These are phyloP conservation scores for Gasterosteus aculeatus DNA, from an alignment of 2,113 vertebrate genomes.

Conservation along the genomic window DNA sequence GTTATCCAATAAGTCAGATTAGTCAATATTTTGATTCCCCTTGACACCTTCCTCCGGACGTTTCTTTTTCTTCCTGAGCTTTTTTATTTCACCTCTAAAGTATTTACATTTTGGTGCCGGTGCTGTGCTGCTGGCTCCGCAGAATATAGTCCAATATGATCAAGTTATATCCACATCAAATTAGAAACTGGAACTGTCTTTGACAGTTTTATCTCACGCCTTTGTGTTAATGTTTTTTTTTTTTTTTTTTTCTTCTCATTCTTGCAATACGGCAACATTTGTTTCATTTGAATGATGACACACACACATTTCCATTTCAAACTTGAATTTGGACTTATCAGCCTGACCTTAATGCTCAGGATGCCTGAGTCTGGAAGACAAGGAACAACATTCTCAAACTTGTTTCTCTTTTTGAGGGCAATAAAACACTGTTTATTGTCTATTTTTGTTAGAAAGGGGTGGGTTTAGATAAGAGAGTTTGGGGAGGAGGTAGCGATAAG, in stretches of 20 bases:
- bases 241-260: background rate
- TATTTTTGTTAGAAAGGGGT: background rate
- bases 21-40: too few relatives aligned
- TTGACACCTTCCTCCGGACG: too few relatives aligned
- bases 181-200: background rate
- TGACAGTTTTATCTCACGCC: background rate
- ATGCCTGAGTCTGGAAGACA: constrained; percentile 2
- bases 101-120: too few relatives aligned
- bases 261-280: background rate
- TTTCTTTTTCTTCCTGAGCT: too few relatives aligned
- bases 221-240: too few relatives aligned
- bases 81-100: too few relatives aligned
- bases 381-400: background rate
- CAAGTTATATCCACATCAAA: background rate
- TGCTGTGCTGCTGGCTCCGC: too few relatives aligned
- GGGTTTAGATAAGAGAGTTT: too few relatives aligned
- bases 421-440: background rate
- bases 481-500: too few relatives aligned
- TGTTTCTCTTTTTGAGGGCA: background rate
- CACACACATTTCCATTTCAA: background rate
- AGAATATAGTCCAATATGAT: too few relatives aligned
- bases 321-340: constrained; percentile 6
- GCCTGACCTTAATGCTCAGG: background rate
- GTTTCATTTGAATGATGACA: background rate
- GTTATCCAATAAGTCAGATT: too few relatives aligned